Evolutionary conservation across 2,888 invertebrate species (phyloP), one percentile per base, ranked within the genome.

Genomic region (Netelia inedita): DNA sequence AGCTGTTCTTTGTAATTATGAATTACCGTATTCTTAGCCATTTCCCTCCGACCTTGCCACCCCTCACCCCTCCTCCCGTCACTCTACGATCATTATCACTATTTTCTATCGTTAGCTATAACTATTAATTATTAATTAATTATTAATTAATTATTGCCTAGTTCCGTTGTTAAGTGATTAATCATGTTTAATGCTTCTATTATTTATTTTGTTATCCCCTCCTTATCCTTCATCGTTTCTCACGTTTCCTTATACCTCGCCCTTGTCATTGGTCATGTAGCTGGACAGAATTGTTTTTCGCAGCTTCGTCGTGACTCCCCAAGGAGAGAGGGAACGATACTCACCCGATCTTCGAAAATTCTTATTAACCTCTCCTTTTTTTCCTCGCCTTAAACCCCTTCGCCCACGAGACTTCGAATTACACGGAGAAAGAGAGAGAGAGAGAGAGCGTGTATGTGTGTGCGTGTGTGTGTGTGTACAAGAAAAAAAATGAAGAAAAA

Each of bases 131-230:
- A 87, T 75, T 85, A 84, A 68, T 85, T 80, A 85, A 85, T 71
- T 74, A 85, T 80, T 78, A 74, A 85, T 85, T 82, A 75, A 91
- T 91, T 91, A 91, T 89, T 91, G 85, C 83, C 85, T 89, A 93
- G 91, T 93, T 93, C 91, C 89, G 91, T 93, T 93, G 92, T 93
- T 92, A 93, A 93, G 92, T 92, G 84, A 93, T 93, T 93, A 93
- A 92, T 93, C 92, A 92, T 92, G 92, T 93, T 93, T 92, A 92
- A 93, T 91, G 92, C 93, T 93, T 93, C 92, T 93, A 93, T 93
- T 93, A 93, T 93, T 93, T 93, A 93, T 93, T 93, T 93, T 93
- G 93, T 93, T 93, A 93, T 93, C 91, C 92, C 86, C 28, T 78
- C 66, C 74, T 46, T 28, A 80, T 50, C 71, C 86, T 83, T 79